Evolutionary conservation across 2,797 vertebrate genomes (phyloP).

Genomic region (Syngnathus acus): DNA sequence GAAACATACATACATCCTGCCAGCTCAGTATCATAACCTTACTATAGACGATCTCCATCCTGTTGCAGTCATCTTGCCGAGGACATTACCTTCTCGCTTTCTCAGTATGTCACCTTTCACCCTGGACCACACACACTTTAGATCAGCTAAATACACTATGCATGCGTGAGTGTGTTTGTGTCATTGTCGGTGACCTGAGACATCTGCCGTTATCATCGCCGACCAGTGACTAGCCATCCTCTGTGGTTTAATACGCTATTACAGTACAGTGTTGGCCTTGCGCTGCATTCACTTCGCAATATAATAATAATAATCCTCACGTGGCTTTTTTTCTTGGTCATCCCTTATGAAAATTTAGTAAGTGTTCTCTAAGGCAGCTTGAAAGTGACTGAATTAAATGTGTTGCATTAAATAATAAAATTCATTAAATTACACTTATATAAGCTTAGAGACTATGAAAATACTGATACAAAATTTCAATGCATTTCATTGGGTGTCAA

Average conservation of each 20-base stretch:
- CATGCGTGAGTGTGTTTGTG: slow-evolving; percentile 14
- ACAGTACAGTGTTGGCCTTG: slow-evolving; percentile 12
- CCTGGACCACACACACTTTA: slow-evolving; percentile 9
- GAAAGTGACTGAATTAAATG: not conserved
- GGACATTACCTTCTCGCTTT: slow-evolving; percentile 28
- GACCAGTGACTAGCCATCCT: slow-evolving; percentile 49
- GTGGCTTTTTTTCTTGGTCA: not conserved
- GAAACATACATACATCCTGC: slow-evolving; percentile 4
- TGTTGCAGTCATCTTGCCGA: slow-evolving; percentile 19
- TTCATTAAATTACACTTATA: not conserved
- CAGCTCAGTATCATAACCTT: slow-evolving; percentile 32
- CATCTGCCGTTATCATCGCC: slow-evolving; percentile 53
- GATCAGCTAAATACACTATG: slow-evolving; percentile 12
- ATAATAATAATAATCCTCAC: not conserved
- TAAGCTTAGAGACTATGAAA: too few relatives aligned
- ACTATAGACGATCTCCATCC: slow-evolving; percentile 14
- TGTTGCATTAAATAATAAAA: not conserved
- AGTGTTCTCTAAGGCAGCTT: not conserved
- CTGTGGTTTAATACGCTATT: slow-evolving; percentile 42
- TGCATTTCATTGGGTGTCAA: too few relatives aligned
- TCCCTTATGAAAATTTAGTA: not conserved
- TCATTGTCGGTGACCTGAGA: slow-evolving; percentile 33
- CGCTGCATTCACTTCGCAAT: slow-evolving; percentile 8
- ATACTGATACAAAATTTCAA: too few relatives aligned
- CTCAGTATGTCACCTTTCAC: slow-evolving; percentile 42